Base-by-base conservation (phyloP, 2,797 vertebrate genomes). In the Hephaestus fuliginosus region DNA sequence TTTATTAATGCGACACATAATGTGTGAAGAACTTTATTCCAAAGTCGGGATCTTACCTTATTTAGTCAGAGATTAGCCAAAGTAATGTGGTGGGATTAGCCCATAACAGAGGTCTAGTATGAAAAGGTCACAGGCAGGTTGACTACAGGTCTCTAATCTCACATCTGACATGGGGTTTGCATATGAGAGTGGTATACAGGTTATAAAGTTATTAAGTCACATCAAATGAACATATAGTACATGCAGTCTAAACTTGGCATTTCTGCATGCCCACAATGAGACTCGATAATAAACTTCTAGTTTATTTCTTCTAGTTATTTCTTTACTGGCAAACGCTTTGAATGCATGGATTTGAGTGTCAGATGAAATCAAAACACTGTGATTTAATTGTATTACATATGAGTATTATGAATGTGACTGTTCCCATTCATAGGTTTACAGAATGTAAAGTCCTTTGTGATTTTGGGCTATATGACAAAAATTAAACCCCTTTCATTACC, bases 61-160 rank as follows among this genome's bases (percentile, higher is more conserved):
- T 25, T 25, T 25, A 25, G 25, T 25, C 25, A 25, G 25, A 25
- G 25, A 25, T 25, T 25, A 25, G 25, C 25, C 25, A 25, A 25
- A 25, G 44, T 69, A 71, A 11, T 51, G 57, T 74, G n/a, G 12
- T 58, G 44, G 62, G 69, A 87, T 81, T 81, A 80, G 71, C 7
- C 20, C n/a, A 12, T 60, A 15, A 77, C 39, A 63, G 36, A 36
- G 28, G 67, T 74, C 46, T 60, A 25, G 13, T 55, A 57, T 56
- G 89, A 86, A 78, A 80, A 39, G 84, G 84, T 84, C 74, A 80
- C 58, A 74, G 36, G 20, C 9, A 25, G 17, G 22, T 43, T 80
- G n/a, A 78, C 78, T 39, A 56, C 53, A 78, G 10, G 48, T 75
- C 76, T 62, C 52, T 86, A 81, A 83, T 83, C 78, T 62, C 18